Base-by-base conservation (phyloP, 2,888 invertebrate species). In the Venusia cambrica region DNA sequence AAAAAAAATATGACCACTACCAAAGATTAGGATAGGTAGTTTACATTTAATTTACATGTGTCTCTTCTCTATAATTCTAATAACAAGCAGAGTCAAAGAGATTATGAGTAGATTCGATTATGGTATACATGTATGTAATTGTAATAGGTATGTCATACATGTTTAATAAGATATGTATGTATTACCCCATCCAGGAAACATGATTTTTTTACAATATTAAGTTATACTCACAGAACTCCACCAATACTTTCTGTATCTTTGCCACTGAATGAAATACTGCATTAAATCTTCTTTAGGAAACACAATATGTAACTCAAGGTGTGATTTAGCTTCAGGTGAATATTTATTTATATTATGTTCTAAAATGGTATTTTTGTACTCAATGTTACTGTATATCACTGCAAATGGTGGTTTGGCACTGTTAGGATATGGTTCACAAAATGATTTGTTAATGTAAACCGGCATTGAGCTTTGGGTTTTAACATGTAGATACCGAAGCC, bases 171-270 rank as follows among this genome's bases (percentile, higher is more conserved):
- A n/a, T n/a, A n/a, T n/a, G n/a, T n/a, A n/a, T n/a, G n/a, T n/a
- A n/a, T n/a, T n/a, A n/a, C n/a, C n/a, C n/a, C n/a, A n/a, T n/a
- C n/a, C n/a, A n/a, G n/a, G n/a, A n/a, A n/a, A n/a, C n/a, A n/a
- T n/a, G n/a, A n/a, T n/a, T n/a, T n/a, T n/a, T n/a, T n/a, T n/a
- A n/a, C n/a, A n/a, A n/a, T n/a, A n/a, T n/a, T n/a, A n/a, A n/a
- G n/a, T n/a, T n/a, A n/a, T 45, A 76, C 84, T 81, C 51, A 92
- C 90, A 69, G 92, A 93, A 75, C 94, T 91, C 95, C 95, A 96
- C 95, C 95, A 96, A 52, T 92, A 91, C 65, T 93, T 93, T 34
- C 94, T 89, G 57, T 93, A 92, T 42, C 92, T 88, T 62, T 94
- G 94, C 84, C 93, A 91, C 51, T 92, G 91, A 58, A 93, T 90